Base-by-base conservation (phyloP, 23 tunicate genomes). In the Oikopleura albicans region DNA sequence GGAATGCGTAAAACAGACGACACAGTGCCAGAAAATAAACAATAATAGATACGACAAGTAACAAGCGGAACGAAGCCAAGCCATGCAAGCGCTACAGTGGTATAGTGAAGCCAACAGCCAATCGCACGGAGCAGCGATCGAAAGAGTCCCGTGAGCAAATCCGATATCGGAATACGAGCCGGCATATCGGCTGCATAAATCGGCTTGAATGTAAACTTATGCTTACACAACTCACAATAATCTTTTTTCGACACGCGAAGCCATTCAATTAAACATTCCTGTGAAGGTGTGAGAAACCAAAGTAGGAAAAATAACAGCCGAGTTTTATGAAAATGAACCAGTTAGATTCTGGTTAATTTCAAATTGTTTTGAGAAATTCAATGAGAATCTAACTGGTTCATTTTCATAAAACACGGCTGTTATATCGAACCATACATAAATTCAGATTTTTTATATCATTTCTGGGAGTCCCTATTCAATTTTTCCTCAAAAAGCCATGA, bases 161-260 rank as follows among this genome's bases (percentile, higher is more conserved):
- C 97, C 38, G 40, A 84, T 0, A 91, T 40, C 0, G 97, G 97
- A 38, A 91, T 66, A 27, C 89, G 86, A 39, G 57, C 86, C 0
- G 91, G 97, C 91, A 88, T 88, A 41, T 91, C 91, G 39, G 97
- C 89, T 40, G 91, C 86, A 83, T 91, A 91, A 40, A 91, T 91
- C 38, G 97, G 97, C 75, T 91, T 91, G 83, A 91, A 91, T 2
- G 91, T 71, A 66, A 86, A 91, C 75, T 91, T 91, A 83, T 91
- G 87, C 39, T 91, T 88, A 56, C 97, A 91, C 0, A 91, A 84
- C 87, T 91, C 97, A 57, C 97, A 91, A 49, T 22, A 49, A 16
- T 71, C 79, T 37, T 71, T 71, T 71, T 71, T 71, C 37, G 79
- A 71, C 4, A 71, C 79, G 2, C 79, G 33, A 37, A 71, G 79